A percentile compares a stretch with the other conserved stretches of the same genome.
These are phyloP conservation scores for Mimumesa dahlbomi DNA, from an alignment of 2,888 invertebrate genomes.

Conservation along the genomic window DNA sequence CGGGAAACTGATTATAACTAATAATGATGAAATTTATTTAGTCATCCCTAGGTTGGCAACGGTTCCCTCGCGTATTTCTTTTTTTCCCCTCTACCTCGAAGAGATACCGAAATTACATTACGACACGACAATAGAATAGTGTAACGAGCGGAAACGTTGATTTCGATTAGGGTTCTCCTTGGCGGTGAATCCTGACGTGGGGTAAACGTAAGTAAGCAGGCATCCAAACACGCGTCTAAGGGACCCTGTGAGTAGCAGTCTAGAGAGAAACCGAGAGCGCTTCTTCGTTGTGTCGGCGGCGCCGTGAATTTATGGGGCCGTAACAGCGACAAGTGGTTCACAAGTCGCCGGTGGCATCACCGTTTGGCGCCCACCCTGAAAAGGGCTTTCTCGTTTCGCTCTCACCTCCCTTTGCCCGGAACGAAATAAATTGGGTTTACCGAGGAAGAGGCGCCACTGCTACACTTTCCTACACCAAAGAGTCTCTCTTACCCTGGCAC, in stretches of 20 bases:
- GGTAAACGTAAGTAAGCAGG: slow-evolving; percentile 68
- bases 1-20: too few species aligned
- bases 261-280: slow-evolving; percentile 48
- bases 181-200: slow-evolving; percentile 40
- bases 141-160: slow-evolving; percentile 53
- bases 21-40: too few species aligned
- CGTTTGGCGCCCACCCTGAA: slow-evolving; percentile 81
- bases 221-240: slow-evolving; percentile 69
- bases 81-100: too few species aligned
- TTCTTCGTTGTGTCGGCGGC: slow-evolving; percentile 64
- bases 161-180: slow-evolving; percentile 59
- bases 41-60: too few species aligned
- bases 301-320: slow-evolving; percentile 83
- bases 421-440: slow-evolving; percentile 79
- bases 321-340: slow-evolving; percentile 85
- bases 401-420: slow-evolving; percentile 73
- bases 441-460: slow-evolving; percentile 61
- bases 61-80: too few species aligned
- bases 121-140: slow-evolving; percentile 48
- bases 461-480: slow-evolving; percentile 36
- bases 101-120: too few species aligned
- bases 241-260: slow-evolving; percentile 54
- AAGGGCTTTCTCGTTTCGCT: slow-evolving; percentile 74
- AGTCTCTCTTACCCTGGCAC: slow-evolving; percentile 26
- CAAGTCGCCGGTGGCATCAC: slow-evolving; percentile 84